Conservation (phyloP, 30 jellyfish, hydroid and myxozoan genomes). For the Chrysaora quinquecirrha region DNA sequence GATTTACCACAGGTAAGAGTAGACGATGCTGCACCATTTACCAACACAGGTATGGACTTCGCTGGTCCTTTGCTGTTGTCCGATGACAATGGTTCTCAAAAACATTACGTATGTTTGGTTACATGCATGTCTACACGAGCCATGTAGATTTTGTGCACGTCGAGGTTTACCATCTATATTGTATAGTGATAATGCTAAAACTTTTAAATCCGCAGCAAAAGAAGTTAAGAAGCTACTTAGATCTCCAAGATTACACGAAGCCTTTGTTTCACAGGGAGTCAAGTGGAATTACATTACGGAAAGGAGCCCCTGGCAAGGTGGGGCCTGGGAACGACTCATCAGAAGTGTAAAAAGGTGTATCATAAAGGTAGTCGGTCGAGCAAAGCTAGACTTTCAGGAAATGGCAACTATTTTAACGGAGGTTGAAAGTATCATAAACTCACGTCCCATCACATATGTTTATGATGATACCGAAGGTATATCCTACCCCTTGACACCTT, state of each 20-base stretch:
- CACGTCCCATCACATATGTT: slow-evolving; percentile 14
- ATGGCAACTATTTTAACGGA: slow-evolving; percentile 29
- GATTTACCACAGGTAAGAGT: slow-evolving; percentile 45
- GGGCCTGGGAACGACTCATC: slow-evolving; percentile 52
- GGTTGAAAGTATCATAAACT: slow-evolving; percentile 15
- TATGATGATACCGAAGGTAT: slow-evolving; percentile 50
- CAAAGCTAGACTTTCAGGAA: slow-evolving; percentile 10
- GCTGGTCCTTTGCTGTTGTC: slow-evolving; percentile 50
- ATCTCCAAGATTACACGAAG: slow-evolving; percentile 10
- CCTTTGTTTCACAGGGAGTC: slow-evolving; percentile 13
- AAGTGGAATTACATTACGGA: slow-evolving; percentile 35
- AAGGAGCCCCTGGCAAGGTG: slow-evolving; percentile 44
- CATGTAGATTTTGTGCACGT: slow-evolving; percentile 52
- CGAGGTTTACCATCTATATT: slow-evolving; percentile 65
- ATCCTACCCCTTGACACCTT: slow-evolving; percentile 62
- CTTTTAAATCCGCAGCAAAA: slow-evolving; percentile 41
- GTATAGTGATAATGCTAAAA: slow-evolving; percentile 53
- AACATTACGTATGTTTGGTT: slow-evolving; percentile 50
- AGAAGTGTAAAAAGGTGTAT: slow-evolving; percentile 33
- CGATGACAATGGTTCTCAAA: slow-evolving; percentile 8
- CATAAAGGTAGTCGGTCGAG: slow-evolving; percentile 26
- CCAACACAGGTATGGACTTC: slow-evolving; percentile 60
- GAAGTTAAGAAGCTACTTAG: slow-evolving; percentile 22
- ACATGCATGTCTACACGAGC: slow-evolving; percentile 68
- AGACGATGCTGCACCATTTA: slow-evolving; percentile 66